Conservation (phyloP, 2,113 vertebrate genomes). For the Mesoclemmys tuberculata region DNA sequence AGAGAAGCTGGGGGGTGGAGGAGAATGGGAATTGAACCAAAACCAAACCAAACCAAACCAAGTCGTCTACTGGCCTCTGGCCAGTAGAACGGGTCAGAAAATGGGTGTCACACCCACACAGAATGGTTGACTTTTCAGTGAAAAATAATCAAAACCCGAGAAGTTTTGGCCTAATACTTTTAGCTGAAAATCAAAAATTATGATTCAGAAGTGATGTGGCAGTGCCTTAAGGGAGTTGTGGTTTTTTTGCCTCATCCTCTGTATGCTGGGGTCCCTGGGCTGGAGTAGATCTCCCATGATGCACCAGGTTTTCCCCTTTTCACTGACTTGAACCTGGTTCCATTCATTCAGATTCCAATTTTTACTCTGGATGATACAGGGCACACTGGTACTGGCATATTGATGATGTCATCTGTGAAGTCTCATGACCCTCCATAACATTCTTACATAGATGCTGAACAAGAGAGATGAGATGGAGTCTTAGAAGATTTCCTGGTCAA, state of each 20-base stretch:
- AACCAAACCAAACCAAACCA: background rate
- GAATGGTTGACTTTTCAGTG: background rate
- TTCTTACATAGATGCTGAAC: background rate
- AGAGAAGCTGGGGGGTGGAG: background rate
- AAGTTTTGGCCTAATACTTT: background rate
- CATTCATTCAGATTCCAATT: conserved; percentile 27
- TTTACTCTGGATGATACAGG: background rate
- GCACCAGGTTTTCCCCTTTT: background rate
- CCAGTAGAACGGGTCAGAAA: background rate
- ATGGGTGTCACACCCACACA: background rate
- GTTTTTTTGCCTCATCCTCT: too few species aligned
- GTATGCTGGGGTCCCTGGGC: background rate
- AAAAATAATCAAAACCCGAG: background rate
- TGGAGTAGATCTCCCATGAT: background rate
- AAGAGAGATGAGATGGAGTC: background rate
- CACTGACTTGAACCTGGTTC: background rate
- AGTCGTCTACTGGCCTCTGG: background rate
- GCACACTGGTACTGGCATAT: background rate
- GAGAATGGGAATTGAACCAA: background rate
- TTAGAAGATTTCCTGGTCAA: background rate
- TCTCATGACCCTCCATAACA: background rate
- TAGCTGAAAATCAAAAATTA: background rate
- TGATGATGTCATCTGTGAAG: background rate
- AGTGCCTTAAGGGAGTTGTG: too few species aligned
- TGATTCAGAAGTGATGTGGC: background rate